phyloP scores from a whole-genome alignment of 2,888 invertebrate species.

The Drosophila merina region DNA sequence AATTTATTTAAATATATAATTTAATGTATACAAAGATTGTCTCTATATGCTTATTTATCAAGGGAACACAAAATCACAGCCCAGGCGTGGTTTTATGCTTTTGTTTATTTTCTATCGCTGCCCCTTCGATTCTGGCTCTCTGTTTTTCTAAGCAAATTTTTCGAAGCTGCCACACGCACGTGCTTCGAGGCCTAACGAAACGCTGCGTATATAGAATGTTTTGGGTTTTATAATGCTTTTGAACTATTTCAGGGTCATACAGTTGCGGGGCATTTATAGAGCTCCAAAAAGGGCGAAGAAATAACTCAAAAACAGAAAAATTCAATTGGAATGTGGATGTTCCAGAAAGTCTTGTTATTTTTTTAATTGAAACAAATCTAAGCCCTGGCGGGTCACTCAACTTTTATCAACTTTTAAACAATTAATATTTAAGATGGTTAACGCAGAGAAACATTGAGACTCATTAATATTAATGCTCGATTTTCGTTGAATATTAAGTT shows the following conservation, averaged over 20 bases:
- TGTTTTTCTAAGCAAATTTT: conserved; percentile 26
- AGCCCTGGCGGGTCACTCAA: conserved; percentile 29
- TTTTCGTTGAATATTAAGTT: not conserved
- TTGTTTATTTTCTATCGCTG: conserved; percentile 35
- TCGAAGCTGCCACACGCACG: conserved; percentile 36
- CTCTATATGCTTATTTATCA: not conserved
- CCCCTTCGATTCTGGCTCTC: not conserved
- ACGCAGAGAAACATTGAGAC: not conserved
- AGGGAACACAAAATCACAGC: not conserved
- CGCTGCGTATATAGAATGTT: conserved; percentile 13
- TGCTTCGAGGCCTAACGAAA: conserved; percentile 22
- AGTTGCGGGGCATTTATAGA: conserved; percentile 5
- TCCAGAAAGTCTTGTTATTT: too few species aligned
- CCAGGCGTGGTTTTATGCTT: conserved; percentile 21
- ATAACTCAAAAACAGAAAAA: not conserved
- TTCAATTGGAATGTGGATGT: not conserved
- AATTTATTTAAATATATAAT: not conserved
- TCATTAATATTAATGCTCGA: conserved; percentile 18
- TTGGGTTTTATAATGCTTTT: conserved; percentile 50
- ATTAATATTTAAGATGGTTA: not conserved
- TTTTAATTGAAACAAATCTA: not conserved
- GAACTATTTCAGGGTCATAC: conserved; percentile 69
- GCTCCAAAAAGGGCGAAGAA: not conserved
- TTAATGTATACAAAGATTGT: not conserved
- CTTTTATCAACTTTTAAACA: conserved; percentile 3